These are phyloP conservation scores for Philhelius pedissequus DNA, from an alignment of 2,888 invertebrate species.

Conservation along the genomic window DNA sequence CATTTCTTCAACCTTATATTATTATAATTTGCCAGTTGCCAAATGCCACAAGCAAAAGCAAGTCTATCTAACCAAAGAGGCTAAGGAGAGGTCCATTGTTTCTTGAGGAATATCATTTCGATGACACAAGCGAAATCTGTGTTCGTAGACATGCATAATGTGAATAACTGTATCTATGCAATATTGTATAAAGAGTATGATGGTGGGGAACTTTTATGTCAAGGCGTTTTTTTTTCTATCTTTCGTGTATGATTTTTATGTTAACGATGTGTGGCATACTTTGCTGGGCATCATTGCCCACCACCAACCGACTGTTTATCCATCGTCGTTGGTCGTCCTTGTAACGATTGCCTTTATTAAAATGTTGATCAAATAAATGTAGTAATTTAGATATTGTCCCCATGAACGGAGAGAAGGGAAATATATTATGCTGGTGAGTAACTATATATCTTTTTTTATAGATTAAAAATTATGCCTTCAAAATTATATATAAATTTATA, in stretches of 20 bases:
- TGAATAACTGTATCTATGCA: slow-evolving; percentile 3
- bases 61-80: not conserved
- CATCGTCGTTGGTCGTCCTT: not conserved
- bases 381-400: not conserved
- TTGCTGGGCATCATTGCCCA: not conserved
- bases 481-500: too few relatives aligned
- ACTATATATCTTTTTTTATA: too few relatives aligned
- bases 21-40: not conserved
- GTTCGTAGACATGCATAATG: slow-evolving; percentile 32
- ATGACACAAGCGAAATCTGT: slow-evolving; percentile 42
- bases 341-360: slow-evolving; percentile 33
- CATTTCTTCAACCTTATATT: not conserved
- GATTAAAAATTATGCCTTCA: too few relatives aligned
- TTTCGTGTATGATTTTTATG: slow-evolving; percentile 16
- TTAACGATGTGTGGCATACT: slow-evolving; percentile 28
- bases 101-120: slow-evolving; percentile 13
- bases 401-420: not conserved
- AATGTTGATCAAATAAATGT: slow-evolving; percentile 31
- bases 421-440: not conserved
- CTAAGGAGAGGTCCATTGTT: not conserved
- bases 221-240: not conserved
- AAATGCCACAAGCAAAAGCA: not conserved
- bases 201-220: not conserved
- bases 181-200: not conserved
- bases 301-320: not conserved